A percentile compares a stretch with the other conserved stretches of the same genome.
Conservation (phyloP, 2,888 invertebrate genomes). For the Drosophila melanosoma region DNA sequence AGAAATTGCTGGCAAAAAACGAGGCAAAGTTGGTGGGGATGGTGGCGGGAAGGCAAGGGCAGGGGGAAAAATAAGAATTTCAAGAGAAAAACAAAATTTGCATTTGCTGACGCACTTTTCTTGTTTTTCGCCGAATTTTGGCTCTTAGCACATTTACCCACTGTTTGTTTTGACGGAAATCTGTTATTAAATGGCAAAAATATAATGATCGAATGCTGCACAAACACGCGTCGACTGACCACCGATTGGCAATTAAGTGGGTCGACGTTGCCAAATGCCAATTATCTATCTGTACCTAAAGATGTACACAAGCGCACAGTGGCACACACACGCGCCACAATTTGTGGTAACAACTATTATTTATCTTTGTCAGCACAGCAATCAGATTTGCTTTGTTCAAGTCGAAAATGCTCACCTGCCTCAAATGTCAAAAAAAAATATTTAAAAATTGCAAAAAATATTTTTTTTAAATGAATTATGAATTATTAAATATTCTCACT, state of each 20-base stretch:
- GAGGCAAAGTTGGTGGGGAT: background rate
- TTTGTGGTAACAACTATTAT: background rate
- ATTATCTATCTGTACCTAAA: background rate
- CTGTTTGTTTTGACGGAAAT: conserved; percentile 69
- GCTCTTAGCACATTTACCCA: conserved; percentile 25
- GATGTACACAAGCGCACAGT: conserved; percentile 1
- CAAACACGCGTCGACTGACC: conserved; percentile 31
- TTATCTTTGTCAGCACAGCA: background rate
- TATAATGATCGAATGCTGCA: conserved; percentile 57
- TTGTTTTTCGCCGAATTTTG: conserved; percentile 40
- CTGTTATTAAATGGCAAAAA: conserved; percentile 54
- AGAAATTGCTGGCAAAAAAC: conserved; percentile 1
- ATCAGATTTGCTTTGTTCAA: background rate
- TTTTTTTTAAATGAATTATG: too few relatives aligned
- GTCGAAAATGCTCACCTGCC: background rate
- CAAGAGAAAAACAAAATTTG: conserved; percentile 53
- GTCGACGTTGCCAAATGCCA: conserved; percentile 48
- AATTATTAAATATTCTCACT: too few relatives aligned
- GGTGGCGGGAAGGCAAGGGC: conserved; percentile 2
- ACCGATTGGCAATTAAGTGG: conserved; percentile 61
- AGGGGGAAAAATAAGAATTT: conserved; percentile 15
- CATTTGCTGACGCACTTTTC: conserved; percentile 69
- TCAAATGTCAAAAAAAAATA: background rate
- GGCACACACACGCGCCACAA: background rate
- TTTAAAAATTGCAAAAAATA: background rate